Percentiles rank a stretch among this genome's conserved stretches.
phyloP scores from a whole-genome alignment of 2,888 invertebrate species.

The Bellardia bayeri region DNA sequence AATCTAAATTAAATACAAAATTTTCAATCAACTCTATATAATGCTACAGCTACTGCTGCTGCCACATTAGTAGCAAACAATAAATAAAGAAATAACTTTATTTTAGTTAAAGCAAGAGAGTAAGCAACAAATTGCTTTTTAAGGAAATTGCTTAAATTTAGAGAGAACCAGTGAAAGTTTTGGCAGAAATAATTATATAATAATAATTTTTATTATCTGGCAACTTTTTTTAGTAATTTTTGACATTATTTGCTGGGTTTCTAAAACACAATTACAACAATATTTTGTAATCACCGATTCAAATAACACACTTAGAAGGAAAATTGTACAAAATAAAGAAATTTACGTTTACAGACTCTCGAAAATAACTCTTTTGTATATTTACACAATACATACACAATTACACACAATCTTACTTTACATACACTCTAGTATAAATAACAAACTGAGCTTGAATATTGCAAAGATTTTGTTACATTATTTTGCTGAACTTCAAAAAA shows the following conservation, averaged over 20 bases:
- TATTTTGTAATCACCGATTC: constrained; percentile 39
- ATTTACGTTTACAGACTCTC: constrained; percentile 8
- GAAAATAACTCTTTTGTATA: constrained; percentile 6
- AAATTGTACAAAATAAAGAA: neutral
- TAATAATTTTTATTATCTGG: neutral
- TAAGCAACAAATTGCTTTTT: constrained; percentile 14
- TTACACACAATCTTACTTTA: neutral
- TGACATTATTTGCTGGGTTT: constrained; percentile 1
- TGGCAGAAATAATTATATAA: neutral
- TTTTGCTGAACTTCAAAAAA: constrained; percentile 21
- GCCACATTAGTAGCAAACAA: neutral
- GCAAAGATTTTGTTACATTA: constrained; percentile 17
- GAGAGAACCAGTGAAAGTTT: neutral
- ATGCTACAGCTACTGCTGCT: neutral
- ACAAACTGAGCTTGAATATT: constrained; percentile 22
- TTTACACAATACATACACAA: neutral
- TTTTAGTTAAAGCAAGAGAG: constrained; percentile 6
- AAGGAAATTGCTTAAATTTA: neutral
- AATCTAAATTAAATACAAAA: constrained; percentile 46
- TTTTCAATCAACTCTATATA: constrained; percentile 43
- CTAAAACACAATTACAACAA: neutral
- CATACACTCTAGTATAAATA: neutral
- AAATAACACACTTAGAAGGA: constrained; percentile 11
- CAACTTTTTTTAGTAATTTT: too few relatives aligned
- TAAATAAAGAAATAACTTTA: constrained; percentile 1